Evolutionary conservation across 1,140 invertebrate genomes (phyloP), one percentile per base, ranked within the genome.

Genomic region (Cylas formicarius): DNA sequence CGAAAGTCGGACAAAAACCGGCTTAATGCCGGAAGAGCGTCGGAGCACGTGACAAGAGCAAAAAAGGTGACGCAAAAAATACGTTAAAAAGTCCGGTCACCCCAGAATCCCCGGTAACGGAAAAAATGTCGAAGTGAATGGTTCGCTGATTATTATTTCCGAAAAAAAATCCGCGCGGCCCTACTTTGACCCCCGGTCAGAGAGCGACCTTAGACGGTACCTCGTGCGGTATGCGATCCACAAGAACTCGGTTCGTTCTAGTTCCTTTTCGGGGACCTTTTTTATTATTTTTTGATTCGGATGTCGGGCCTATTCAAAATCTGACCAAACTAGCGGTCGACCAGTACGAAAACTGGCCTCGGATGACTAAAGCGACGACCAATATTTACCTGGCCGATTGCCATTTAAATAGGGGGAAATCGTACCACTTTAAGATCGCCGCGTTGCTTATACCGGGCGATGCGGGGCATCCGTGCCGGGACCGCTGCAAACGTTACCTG

Each of bases 111-210:
- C 10, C 34, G 39, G 31, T 49, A 53, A 53, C 50, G 50, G 50
- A 53, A 53, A 53, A 48, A 46, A 42, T 27, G 24, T 27, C 20
- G 37, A 22, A 37, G 21, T 46, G 35, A 51, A 51, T 42, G 37
- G 46, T 27, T 23, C n/a, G 28, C 39, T 48, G 46, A 48, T 48
- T 47, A 48, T 13, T n/a, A n/a, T 11, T 36, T 40, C 35, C 37
- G 19, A 31, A 33, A 52, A 48, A 52, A 52, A 48, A 41, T 36
- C 23, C 23, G 7, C n/a, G n/a, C n/a, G 45, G 39, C 51, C 46
- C 46, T 50, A 47, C 47, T 53, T 53, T 53, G 52, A 53, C 52
- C 52, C 52, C 43, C 40, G 52, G 52, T 53, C 52, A 53, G 20
- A 23, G 28, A 20, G 14, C 4, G 4, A n/a, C 22, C 19, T 44